Evolutionary conservation across 2,888 invertebrate genomes (phyloP), one percentile per base, ranked within the genome.

Genomic region (Drosophila gaucha): DNA sequence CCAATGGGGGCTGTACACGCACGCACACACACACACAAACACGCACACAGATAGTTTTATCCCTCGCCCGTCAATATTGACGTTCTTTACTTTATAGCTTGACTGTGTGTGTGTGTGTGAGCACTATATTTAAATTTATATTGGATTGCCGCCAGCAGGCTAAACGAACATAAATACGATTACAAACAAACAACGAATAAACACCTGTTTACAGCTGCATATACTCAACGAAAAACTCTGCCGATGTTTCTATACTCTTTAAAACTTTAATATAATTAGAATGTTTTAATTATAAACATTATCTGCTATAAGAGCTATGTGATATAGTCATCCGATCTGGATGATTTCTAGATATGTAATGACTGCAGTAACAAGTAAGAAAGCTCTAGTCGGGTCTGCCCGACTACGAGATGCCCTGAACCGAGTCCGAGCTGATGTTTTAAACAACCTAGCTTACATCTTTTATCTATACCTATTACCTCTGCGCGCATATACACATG

Each of bases 11-110:
- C 43, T 46, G 28, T 35, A n/a, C 31, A 46, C 55, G 39, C 41
- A 39, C 46, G 49, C 16, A 10, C 41, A 36, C 44, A 20, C 22
- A 28, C 16, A 43, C 24, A 20, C 26, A 35, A 36, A 38, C 22
- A 36, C 18, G 56, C 14, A 20, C 39, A 24, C 24, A 38, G 22
- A 12, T 51, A 10, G 3, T 9, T 6, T 5, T 31, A 31, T 4
- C 20, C 24, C 22, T 26, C 31, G 20, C 20, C 30, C 22, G 31
- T 46, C 64, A 69, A 60, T 62, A 74, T 68, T 55, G 58, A 72
- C 59, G 50, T 69, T 84, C 41, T 44, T 51, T 43, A 24, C 52
- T 58, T 51, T 52, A 35, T 46, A 38, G n/a, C 24, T 38, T 12
- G 1, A 24, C 18, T 33, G 10, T n/a, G 35, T 35, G 30, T 30